Evolutionary conservation across 2,797 vertebrate species (phyloP), one percentile per base, ranked within the genome.

Genomic region (Gallinago nigripennis): DNA sequence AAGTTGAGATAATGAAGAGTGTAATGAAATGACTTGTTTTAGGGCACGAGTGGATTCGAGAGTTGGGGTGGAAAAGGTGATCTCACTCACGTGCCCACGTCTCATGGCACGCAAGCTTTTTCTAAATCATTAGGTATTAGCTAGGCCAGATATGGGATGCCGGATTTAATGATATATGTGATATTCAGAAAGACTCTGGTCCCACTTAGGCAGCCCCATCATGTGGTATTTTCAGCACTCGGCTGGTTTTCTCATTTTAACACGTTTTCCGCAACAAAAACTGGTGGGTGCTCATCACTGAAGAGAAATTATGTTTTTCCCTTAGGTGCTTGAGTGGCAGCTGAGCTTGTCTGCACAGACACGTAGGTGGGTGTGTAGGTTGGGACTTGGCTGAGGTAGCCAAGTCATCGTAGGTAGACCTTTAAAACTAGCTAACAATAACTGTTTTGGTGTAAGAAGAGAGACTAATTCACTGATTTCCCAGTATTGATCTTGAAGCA

Each of bases 1-100:
- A 89, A 88, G 57, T 16, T 75, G 35, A 41, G 77, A 60, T 19
- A 89, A 56, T 21, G 30, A 78, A 28, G 60, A 87, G n/a, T 31
- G 21, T 31, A 27, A 41, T 65, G 65, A 71, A 89, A 37, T 58
- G 1, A 41, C 35, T 39, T 41, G 20, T 54, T 90, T 94, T 28
- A 63, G 35, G 54, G 19, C 31, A 64, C 0, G 4, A 77, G 31
- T 0, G 0, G 14, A 71, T 80, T 63, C 11, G 35, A 13, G 23
- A 72, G 41, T 4, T 70, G 56, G 35, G 27, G 41, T 41, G 18
- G 57, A 63, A 83, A 92, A 53, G 57, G 63, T 71, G 48, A 19
- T 46, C 48, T 65, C 41, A 6, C 30, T 80, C n/a, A 41, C 43
- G 4, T 73, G 56, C 9, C 37, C 25, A 19, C 8, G 2, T 70